Evolutionary conservation across 1,140 invertebrate species (phyloP), one percentile per base, ranked within the genome.

Genomic region (Pogonognathellus flavescens): DNA sequence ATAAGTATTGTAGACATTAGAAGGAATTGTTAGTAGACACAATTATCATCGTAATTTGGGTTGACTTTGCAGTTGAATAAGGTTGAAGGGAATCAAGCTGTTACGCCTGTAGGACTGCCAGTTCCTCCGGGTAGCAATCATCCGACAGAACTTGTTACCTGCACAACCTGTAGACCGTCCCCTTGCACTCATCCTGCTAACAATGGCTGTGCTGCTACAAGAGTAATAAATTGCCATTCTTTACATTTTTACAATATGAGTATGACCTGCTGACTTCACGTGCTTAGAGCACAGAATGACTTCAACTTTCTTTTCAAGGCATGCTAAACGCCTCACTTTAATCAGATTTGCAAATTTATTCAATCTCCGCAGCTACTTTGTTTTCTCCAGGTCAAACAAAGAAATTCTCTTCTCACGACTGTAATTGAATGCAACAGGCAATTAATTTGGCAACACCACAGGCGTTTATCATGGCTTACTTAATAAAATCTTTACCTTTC

Each of bases 141-240:
- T 81, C 80, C 87, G n/a, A 87, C 84, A 41, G 88, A 88, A 80
- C 86, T 88, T 82, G 86, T 87, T 80, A 55, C 86, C 20, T 89
- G 88, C 82, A 86, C 86, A n/a, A 85, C 83, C 18, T 89, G 85
- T 62, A 80, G 85, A 20, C 86, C 88, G 9, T 86, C 88, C 49
- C 87, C 88, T 49, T 81, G 80, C 80, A 86, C 86, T 82, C 85
- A 87, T 86, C 59, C 86, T 41, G 88, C 84, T 70, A 87, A 85
- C 31, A 83, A 81, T 84, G 84, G 85, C 62, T 88, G 85, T 62
- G 9, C 76, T 41, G 86, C 62, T 31, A 83, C 82, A 80, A 84
- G 80, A 57, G 86, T 87, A 82, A 87, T 81, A 22, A 18, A n/a
- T 31, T 49, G 41, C 66, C 25, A 41, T 13, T n/a, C 70, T 76